Evolutionary conservation across 2,797 vertebrate species (phyloP).

Genomic region (Eulemur coronatus): DNA sequence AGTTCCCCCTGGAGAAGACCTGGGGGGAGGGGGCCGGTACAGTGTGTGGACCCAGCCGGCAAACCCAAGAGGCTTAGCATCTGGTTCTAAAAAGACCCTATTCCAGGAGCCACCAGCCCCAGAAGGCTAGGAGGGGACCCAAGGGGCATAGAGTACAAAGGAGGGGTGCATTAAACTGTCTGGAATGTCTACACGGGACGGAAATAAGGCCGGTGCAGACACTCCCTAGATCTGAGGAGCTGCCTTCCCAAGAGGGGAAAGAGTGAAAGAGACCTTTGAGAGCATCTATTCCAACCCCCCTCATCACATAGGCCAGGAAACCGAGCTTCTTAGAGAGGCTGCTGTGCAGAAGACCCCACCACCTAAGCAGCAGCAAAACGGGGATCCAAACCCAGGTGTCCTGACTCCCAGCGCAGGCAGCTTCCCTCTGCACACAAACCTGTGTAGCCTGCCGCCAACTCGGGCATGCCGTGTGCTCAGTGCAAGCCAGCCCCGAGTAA

Average conservation of each 20-base stretch:
- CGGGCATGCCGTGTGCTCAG: rapidly evolving
- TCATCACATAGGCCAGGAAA: background rate
- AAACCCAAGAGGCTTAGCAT: conserved; percentile 26
- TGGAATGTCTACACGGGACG: background rate
- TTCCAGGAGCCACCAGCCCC: background rate
- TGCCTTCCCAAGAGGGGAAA: background rate
- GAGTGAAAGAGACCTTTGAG: background rate
- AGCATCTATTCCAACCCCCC: background rate
- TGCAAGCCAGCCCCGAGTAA: background rate
- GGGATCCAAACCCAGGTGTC: background rate
- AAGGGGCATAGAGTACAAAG: rapidly evolving
- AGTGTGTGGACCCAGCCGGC: background rate
- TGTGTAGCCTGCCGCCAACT: background rate
- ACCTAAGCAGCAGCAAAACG: background rate
- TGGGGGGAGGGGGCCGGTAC: background rate
- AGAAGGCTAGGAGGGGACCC: background rate
- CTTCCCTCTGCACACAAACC: background rate
- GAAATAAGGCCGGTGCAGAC: background rate
- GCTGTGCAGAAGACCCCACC: background rate
- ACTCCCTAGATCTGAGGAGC: background rate
- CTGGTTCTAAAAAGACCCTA: conserved; percentile 50
- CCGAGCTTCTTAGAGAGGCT: background rate
- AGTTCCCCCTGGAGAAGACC: background rate
- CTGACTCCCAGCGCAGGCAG: background rate
- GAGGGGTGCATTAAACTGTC: background rate